phyloP scores from a whole-genome alignment of 2,113 vertebrate genomes.

The Origma solitaria region DNA sequence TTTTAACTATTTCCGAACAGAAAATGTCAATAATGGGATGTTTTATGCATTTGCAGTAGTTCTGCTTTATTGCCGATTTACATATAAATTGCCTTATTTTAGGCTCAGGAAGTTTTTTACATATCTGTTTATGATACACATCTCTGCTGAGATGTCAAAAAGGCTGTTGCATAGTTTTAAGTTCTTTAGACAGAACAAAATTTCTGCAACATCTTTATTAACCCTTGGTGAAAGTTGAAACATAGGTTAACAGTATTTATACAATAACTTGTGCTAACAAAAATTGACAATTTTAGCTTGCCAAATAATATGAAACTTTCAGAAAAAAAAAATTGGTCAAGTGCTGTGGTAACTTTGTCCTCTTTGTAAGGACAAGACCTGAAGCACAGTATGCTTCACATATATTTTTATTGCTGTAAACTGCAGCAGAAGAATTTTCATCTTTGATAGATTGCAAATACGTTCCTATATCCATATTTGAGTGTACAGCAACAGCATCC shows the following conservation, averaged over 20 bases:
- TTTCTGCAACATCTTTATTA: conserved; percentile 83
- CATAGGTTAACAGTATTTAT: conserved; percentile 79
- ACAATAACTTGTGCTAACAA: conserved; percentile 60
- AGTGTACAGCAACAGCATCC: conserved; percentile 19
- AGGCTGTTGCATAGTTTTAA: conserved; percentile 85
- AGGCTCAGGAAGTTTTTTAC: conserved; percentile 90
- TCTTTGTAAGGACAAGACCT: conserved; percentile 41
- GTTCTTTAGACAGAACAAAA: conserved; percentile 79
- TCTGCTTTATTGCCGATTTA: conserved; percentile 98
- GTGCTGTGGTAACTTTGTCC: conserved; percentile 54
- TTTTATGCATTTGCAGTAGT: conserved; percentile 94
- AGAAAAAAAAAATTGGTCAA: conserved; percentile 40
- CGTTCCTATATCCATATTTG: conserved; percentile 38
- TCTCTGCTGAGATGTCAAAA: conserved; percentile 89
- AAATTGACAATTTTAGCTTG: conserved; percentile 66
- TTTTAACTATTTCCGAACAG: conserved; percentile 94
- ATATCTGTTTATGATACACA: conserved; percentile 90
- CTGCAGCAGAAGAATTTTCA: conserved; percentile 8
- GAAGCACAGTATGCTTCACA: conserved; percentile 19
- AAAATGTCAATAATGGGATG: conserved; percentile 93
- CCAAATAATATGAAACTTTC: conserved; percentile 63
- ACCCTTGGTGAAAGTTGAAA: conserved; percentile 84
- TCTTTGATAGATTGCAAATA: conserved; percentile 31
- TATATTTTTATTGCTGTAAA: conserved; percentile 42
- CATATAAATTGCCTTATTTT: conserved; percentile 99